Percentiles rank a stretch among this genome's conserved stretches.
Conservation (phyloP, 2,888 invertebrate genomes). For the Thereva nobilitata region DNA sequence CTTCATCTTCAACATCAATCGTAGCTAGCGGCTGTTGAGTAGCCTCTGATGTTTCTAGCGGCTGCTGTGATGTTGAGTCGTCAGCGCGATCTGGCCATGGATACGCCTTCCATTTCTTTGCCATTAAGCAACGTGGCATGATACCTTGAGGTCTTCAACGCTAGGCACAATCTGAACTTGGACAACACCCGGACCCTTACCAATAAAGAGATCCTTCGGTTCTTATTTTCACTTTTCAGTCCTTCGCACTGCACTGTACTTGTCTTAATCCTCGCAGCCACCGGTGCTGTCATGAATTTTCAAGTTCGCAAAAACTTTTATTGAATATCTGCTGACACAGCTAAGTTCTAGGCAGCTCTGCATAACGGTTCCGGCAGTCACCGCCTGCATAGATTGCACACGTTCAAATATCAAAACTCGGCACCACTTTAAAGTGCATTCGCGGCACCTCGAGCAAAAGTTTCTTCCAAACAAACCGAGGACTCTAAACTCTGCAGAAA, state of each 20-base stretch:
- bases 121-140: conserved; percentile 95
- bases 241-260: background rate
- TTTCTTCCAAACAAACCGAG: too few species aligned
- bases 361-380: too few species aligned
- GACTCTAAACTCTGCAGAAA: too few species aligned
- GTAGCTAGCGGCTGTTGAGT: conserved; percentile 46
- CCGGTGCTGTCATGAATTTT: conserved; percentile 39
- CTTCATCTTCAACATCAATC: conserved; percentile 69
- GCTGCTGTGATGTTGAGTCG: conserved; percentile 44
- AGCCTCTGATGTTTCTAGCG: conserved; percentile 42
- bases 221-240: background rate
- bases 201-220: background rate
- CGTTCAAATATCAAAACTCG: too few species aligned
- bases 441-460: too few species aligned
- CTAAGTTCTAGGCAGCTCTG: too few species aligned
- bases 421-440: too few species aligned
- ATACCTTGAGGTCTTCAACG: conserved; percentile 48
- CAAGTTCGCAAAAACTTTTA: conserved; percentile 5
- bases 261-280: conserved; percentile 38
- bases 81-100: conserved; percentile 72
- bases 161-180: conserved; percentile 17
- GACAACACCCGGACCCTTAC: background rate
- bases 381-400: too few species aligned
- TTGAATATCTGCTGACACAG: too few species aligned
- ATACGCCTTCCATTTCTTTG: conserved; percentile 92